These are phyloP conservation scores for Xestobium rufovillosum DNA, from an alignment of 2,888 invertebrate genomes.

Conservation along the genomic window DNA sequence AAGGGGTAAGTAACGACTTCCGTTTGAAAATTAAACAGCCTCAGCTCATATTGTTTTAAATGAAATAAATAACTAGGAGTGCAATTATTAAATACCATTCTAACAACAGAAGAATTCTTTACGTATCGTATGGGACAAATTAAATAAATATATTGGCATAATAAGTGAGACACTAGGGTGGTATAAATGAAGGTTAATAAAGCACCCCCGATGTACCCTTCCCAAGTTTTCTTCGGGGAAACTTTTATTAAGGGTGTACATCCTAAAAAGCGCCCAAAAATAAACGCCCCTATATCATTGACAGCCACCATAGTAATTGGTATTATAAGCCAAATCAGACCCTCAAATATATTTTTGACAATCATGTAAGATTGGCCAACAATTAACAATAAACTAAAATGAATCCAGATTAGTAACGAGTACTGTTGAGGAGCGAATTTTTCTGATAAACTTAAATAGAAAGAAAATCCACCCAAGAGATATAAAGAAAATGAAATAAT, in stretches of 20 bases:
- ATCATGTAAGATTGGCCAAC: constrained; percentile 97
- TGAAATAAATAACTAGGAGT: constrained; percentile 26
- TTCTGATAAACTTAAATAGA: constrained; percentile 83
- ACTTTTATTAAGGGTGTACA: constrained; percentile 95
- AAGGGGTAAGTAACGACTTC: constrained; percentile 77
- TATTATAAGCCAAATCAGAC: constrained; percentile 86
- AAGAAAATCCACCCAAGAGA: constrained; percentile 93
- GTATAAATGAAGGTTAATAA: constrained; percentile 88
- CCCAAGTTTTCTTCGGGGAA: constrained; percentile 99
- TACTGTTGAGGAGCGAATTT: constrained; percentile 72
- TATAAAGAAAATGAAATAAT: constrained; percentile 95
- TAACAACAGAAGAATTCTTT: constrained; percentile 49
- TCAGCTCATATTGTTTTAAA: constrained; percentile 19
- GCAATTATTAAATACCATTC: constrained; percentile 25
- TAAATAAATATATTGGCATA: constrained; percentile 28
- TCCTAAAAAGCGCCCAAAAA: constrained; percentile 98
- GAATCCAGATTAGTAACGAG: constrained; percentile 98
- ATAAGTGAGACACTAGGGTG: constrained; percentile 52
- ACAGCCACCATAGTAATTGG: constrained; percentile 97
- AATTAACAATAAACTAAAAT: constrained; percentile 91
- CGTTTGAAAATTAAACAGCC: constrained; percentile 7
- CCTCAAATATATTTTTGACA: constrained; percentile 96
- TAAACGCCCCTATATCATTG: constrained; percentile 99
- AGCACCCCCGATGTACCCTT: constrained; percentile 97
- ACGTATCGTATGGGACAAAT: constrained; percentile 32